Evolutionary conservation across 2,888 invertebrate genomes (phyloP).

Genomic region (Syritta pipiens): DNA sequence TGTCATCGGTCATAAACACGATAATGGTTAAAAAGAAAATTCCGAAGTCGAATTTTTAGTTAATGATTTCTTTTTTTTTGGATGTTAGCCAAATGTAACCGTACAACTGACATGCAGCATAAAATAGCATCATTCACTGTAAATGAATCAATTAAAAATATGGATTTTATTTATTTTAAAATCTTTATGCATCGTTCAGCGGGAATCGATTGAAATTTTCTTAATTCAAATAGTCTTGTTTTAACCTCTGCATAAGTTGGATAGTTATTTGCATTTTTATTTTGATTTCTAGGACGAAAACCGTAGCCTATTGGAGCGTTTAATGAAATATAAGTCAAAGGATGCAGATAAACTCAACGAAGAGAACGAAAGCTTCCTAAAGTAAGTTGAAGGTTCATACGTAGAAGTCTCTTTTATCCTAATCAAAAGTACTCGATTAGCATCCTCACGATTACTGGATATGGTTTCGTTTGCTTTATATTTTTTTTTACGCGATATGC

Average conservation of each 20-base stretch:
- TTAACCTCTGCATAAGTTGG: conserved; percentile 15
- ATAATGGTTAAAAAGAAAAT: too few relatives aligned
- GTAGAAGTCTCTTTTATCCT: neutral
- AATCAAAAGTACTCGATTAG: conserved; percentile 40
- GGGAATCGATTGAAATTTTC: neutral
- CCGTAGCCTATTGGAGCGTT: conserved; percentile 89
- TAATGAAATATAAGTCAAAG: conserved; percentile 94
- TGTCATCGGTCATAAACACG: conserved; percentile 13
- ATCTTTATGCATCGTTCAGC: conserved; percentile 8
- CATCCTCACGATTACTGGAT: conserved; percentile 61
- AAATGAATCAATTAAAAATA: too few relatives aligned
- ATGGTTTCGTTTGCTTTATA: conserved; percentile 61
- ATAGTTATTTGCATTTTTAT: conserved; percentile 1
- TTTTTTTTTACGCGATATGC: conserved; percentile 36
- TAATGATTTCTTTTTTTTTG: too few relatives aligned
- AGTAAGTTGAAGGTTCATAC: conserved; percentile 82
- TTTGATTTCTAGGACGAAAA: conserved; percentile 89
- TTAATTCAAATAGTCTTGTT: conserved; percentile 33
- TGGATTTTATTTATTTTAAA: conserved; percentile 23
- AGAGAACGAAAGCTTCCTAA: conserved; percentile 95
- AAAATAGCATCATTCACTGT: too few relatives aligned
- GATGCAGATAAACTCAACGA: conserved; percentile 98
- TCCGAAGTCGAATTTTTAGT: too few relatives aligned
- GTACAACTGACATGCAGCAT: too few relatives aligned
- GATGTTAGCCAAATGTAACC: conserved; percentile 14